Base-by-base conservation (phyloP, 1,140 invertebrate genomes). In the Drosophila bocqueti region DNA sequence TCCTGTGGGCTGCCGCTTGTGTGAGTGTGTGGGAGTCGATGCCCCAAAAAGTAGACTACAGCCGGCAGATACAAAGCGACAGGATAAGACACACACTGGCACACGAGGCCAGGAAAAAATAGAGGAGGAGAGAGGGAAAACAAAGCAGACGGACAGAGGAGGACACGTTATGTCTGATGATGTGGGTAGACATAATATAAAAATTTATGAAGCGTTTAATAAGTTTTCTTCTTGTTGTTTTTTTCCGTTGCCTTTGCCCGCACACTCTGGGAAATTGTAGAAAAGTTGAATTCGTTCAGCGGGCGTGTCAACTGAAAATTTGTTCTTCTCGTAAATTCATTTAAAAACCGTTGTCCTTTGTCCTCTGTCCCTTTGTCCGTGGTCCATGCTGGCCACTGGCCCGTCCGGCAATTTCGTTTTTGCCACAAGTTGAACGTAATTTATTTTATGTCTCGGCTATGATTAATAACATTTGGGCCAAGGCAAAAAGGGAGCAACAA, bases 161-260 rank as follows among this genome's bases (percentile, higher is more conserved):
- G 55, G 68, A 68, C 83, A 87, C 84, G 84, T 90, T 90, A 87
- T 84, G 84, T 84, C 84, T 90, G 84, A 87, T 87, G 84, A 87
- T 87, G 85, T 87, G 85, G 84, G 84, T 90, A 90, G 82, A 90
- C 82, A 90, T 90, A 90, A 90, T 90, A 90, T 90, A 90, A 90
- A 90, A 90, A 90, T 90, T 90, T 90, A 90, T 90, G 85, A 91
- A 90, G 85, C 85, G 85, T 90, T 90, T 90, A 90, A 90, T 90
- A 90, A 90, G 85, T 90, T 90, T 90, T 90, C 85, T 90, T 76
- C 76, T 90, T 68, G 69, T 54, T 36, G 50, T 71, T 38, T 52
- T 52, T 64, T 64, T 52, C 6, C 36, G 11, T 38, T 13, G 36
- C 52, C 54, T 31, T 31, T 34, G 68, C 62, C 29, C 49, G 54